Conservation (phyloP, 2,113 vertebrate genomes). For the Galeopterus variegatus region DNA sequence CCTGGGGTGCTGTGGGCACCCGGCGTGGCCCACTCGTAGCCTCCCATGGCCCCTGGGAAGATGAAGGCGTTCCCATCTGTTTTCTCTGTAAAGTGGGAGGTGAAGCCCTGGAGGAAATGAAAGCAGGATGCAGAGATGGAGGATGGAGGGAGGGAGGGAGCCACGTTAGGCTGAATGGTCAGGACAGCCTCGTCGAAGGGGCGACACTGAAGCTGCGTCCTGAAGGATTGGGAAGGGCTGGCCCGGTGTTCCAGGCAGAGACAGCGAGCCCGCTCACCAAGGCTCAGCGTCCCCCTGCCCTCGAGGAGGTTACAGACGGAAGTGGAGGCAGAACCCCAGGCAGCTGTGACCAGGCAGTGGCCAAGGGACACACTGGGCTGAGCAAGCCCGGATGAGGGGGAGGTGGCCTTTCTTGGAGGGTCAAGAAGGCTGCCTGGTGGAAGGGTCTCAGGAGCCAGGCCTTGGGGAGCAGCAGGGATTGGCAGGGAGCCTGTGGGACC, state of each 20-base stretch:
- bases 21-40: neutral
- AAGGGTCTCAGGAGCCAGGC: neutral
- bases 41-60: neutral
- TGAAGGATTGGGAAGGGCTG: rapidly evolving
- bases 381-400: neutral
- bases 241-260: neutral
- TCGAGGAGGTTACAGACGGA: too few relatives aligned
- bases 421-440: neutral
- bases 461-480: neutral
- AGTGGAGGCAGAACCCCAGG: neutral
- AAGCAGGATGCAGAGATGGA: neutral
- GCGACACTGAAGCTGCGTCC: rapidly evolving
- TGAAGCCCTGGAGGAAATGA: neutral
- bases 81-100: neutral
- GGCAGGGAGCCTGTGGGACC: neutral
- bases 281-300: neutral
- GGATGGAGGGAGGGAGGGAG: rapidly evolving
- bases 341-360: neutral
- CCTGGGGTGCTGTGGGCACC: neutral
- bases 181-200: neutral
- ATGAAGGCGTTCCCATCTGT: neutral
- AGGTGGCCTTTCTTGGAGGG: neutral
- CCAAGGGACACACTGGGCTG: neutral
- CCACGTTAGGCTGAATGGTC: rapidly evolving
- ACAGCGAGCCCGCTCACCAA: neutral